Evolutionary conservation across 2,888 invertebrate species (phyloP), one percentile per base, ranked within the genome.

Genomic region (Drosophila atripex): DNA sequence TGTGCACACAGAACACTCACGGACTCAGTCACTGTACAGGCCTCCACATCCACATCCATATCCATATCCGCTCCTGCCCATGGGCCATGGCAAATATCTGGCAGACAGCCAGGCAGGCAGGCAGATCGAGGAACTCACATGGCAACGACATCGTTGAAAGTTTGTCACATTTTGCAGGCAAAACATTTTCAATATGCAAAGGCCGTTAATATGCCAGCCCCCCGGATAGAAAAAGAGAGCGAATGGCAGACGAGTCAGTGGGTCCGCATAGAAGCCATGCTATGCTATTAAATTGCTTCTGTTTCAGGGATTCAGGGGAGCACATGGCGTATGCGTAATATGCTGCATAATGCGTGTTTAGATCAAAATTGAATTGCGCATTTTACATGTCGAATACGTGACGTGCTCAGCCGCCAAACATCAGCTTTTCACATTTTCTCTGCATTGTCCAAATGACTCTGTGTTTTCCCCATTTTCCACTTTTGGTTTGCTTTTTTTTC

Each of bases 261-360:
- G 50, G 49, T 18, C 11, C 45, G 63, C 66, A 64, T 66, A 35
- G 43, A 3, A 21, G 41, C 50, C 61, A 46, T 71, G 58, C 6
- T 75, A 73, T 68, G 79, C 83, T 28, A 28, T 28, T 28, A 65
- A 74, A 83, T 66, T 77, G 69, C 74, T 61, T 41, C 53, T 82
- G 66, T 60, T 60, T 75, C 66, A 75, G 66, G 71, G 16, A 16
- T n/a, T 46, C 32, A 16, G 32, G 46, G 11, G 39, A 28, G 70
- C 63, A 73, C 80, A 68, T 69, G 73, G 73, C 78, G 75, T 84
- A 80, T 86, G 86, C 87, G 82, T 82, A 87, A 85, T 79, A 66
- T 82, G 86, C 83, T 73, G 80, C 88, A 86, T 88, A 88, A 83
- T 83, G 86, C 88, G 86, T 86, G 75, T 64, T 83, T 79, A 86